A percentile compares a stretch with the other conserved stretches of the same genome.
These are phyloP conservation scores for Drosophila putrida DNA, from an alignment of 2,888 invertebrate genomes.

Conservation along the genomic window DNA sequence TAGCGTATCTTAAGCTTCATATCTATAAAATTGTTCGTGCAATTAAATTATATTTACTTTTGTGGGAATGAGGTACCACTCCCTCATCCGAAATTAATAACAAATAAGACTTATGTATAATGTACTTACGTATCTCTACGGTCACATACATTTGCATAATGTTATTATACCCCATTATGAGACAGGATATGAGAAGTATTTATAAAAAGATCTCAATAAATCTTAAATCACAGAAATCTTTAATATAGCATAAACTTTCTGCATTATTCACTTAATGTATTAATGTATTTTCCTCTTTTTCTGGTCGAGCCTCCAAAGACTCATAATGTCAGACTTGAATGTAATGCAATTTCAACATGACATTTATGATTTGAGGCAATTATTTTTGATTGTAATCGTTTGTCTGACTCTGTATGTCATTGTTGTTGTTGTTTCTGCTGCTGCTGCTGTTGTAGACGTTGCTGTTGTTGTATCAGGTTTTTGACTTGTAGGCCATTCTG, in stretches of 20 bases:
- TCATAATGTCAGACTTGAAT: constrained; percentile 52
- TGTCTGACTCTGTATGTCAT: constrained; percentile 21
- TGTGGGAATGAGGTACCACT: too few relatives aligned
- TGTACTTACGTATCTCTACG: too few relatives aligned
- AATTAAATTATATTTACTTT: too few relatives aligned
- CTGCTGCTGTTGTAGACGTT: constrained; percentile 12
- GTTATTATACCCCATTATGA: too few relatives aligned
- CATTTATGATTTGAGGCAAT: constrained; percentile 69
- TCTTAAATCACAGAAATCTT: not conserved
- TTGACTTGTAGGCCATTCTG: constrained; percentile 28
- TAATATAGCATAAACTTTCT: not conserved
- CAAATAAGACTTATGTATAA: too few relatives aligned
- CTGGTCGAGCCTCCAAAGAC: constrained; percentile 16
- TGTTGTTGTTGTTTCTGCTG: constrained; percentile 12
- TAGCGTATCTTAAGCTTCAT: too few relatives aligned
- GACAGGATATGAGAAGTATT: too few relatives aligned
- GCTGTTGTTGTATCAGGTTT: constrained; percentile 43
- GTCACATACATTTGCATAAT: too few relatives aligned
- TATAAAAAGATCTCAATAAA: not conserved
- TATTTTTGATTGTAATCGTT: constrained; percentile 67
- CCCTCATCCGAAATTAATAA: too few relatives aligned
- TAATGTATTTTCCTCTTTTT: not conserved
- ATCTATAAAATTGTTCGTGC: too few relatives aligned
- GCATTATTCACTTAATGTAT: constrained; percentile 21
- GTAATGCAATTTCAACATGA: constrained; percentile 54